These are phyloP conservation scores for Anoplolepis gracilipes DNA, from an alignment of 1,140 invertebrate genomes.

Conservation along the genomic window DNA sequence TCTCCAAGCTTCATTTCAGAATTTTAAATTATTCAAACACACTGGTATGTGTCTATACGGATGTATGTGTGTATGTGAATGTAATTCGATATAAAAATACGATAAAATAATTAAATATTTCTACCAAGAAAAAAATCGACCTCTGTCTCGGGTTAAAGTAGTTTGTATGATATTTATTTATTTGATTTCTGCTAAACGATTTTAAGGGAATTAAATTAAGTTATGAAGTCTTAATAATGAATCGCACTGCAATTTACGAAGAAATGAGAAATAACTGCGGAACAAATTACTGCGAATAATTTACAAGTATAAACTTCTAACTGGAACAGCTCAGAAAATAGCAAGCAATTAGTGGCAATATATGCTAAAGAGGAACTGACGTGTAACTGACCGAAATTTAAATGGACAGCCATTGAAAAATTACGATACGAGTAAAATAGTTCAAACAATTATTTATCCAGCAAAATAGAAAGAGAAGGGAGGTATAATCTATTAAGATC, in stretches of 20 bases:
- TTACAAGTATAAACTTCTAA: slow-evolving; percentile 22
- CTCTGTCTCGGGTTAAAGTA: background rate
- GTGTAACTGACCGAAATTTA: slow-evolving; percentile 11
- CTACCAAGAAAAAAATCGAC: background rate
- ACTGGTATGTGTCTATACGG: background rate
- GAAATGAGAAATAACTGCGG: slow-evolving; percentile 29
- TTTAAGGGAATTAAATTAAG: slow-evolving; percentile 13
- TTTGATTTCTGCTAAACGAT: background rate
- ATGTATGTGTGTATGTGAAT: too few species aligned
- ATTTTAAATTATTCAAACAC: background rate
- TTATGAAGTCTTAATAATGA: slow-evolving; percentile 19
- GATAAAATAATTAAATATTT: too few species aligned
- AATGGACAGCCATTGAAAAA: slow-evolving; percentile 22
- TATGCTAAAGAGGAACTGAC: slow-evolving; percentile 31
- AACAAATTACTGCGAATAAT: slow-evolving; percentile 34
- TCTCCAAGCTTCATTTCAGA: background rate
- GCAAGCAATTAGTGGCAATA: slow-evolving; percentile 27
- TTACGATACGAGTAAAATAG: background rate
- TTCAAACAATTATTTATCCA: background rate
- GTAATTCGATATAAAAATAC: too few species aligned
- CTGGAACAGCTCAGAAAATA: slow-evolving; percentile 13
- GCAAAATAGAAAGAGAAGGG: too few species aligned
- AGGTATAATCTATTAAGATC: background rate
- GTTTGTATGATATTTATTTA: background rate
- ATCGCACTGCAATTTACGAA: slow-evolving; percentile 13